Percentiles rank a stretch among this genome's conserved stretches.
Conservation (phyloP, 1,140 invertebrate species). For the Neoseiulus cucumeris region DNA sequence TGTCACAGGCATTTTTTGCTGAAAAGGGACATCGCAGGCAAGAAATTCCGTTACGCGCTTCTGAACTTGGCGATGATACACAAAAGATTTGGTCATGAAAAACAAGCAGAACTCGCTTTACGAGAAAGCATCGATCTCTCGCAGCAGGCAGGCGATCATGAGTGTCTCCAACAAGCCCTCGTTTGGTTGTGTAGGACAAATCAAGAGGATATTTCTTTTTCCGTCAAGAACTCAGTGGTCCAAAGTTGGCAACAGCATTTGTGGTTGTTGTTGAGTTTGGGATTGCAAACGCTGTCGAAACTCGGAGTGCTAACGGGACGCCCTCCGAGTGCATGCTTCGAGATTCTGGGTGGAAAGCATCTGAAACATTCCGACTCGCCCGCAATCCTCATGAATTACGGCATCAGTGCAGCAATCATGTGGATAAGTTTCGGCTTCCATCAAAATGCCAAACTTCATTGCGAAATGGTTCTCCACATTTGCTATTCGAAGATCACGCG, state of each 20-base stretch:
- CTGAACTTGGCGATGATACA: neutral
- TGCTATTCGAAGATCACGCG: neutral
- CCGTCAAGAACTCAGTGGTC: neutral
- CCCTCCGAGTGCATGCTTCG: neutral
- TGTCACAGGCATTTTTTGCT: slow-evolving; percentile 4
- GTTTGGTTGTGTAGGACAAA: neutral
- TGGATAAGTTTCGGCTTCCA: neutral
- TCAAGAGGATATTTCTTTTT: neutral
- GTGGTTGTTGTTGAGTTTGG: neutral
- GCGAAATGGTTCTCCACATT: neutral
- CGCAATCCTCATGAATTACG: neutral
- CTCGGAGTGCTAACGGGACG: neutral
- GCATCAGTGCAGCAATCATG: neutral
- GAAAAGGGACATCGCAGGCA: neutral
- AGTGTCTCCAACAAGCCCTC: neutral
- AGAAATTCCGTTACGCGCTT: neutral
- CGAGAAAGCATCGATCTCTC: slow-evolving; percentile 4
- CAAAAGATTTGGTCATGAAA: neutral
- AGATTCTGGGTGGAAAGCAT: neutral
- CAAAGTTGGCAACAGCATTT: neutral
- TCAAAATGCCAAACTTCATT: slow-evolving; percentile 8
- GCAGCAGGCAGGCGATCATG: neutral
- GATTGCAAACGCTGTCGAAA: neutral
- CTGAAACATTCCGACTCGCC: neutral
- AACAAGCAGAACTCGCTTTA: slow-evolving; percentile 3